phyloP scores from a whole-genome alignment of 2,888 invertebrate species.

The Pyrocoelia pectoralis region DNA sequence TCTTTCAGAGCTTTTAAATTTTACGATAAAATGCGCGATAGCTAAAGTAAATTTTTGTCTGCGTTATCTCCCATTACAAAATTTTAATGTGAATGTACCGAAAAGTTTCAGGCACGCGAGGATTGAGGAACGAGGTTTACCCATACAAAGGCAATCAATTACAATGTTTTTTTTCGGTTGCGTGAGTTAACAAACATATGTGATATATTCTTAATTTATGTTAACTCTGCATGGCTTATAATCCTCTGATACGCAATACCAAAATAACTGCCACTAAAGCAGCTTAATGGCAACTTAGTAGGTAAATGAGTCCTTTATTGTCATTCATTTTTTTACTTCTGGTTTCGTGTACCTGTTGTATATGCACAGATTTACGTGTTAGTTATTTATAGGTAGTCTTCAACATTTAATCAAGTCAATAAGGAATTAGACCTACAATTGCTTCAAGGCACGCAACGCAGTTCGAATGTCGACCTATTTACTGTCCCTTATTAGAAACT shows the following conservation, averaged over 20 bases:
- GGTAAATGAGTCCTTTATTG: too few relatives aligned
- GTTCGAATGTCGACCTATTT: background rate
- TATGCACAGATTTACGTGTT: slow-evolving; percentile 1
- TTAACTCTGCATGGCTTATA: too few relatives aligned
- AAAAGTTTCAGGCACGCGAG: background rate
- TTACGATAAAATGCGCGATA: background rate
- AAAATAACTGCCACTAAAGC: too few relatives aligned
- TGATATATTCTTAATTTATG: background rate
- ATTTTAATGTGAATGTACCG: background rate
- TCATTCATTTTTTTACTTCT: too few relatives aligned
- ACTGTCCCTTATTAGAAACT: background rate
- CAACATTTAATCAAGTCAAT: slow-evolving; percentile 1
- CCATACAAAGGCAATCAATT: background rate
- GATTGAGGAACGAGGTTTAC: background rate
- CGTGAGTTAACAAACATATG: background rate
- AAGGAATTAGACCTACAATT: background rate
- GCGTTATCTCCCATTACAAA: background rate
- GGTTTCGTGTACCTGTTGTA: slow-evolving; percentile 1
- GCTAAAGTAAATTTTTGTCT: background rate
- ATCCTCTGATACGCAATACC: too few relatives aligned
- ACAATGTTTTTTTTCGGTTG: background rate
- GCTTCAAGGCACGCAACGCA: background rate
- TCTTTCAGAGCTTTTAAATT: too few relatives aligned
- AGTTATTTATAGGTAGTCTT: background rate
- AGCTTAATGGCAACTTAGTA: too few relatives aligned